Conservation (phyloP, 2,113 vertebrate species). For the Poeciliopsis retropinna region DNA sequence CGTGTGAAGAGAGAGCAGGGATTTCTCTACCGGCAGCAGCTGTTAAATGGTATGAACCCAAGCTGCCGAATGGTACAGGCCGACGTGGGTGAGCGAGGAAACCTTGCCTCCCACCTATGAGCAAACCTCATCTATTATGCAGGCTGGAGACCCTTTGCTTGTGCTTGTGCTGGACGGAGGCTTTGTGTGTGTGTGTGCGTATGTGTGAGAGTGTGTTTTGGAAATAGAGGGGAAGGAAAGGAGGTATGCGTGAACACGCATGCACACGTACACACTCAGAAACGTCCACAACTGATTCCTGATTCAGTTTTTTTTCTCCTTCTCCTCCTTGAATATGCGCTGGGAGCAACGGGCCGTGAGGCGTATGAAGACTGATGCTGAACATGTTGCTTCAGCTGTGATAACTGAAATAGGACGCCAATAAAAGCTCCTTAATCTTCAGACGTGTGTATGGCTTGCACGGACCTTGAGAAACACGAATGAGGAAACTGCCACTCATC, state of each 20-base stretch:
- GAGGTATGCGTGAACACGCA: conserved; percentile 6
- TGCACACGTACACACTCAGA: conserved; percentile 24
- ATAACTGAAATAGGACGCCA: conserved; percentile 27
- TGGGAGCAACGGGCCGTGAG: conserved; percentile 17
- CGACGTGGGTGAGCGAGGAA: conserved; percentile 9
- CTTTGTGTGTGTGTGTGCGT: conserved; percentile 43
- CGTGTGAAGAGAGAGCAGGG: conserved; percentile 67
- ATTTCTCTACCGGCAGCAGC: conserved; percentile 67
- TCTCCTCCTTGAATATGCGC: conserved; percentile 12
- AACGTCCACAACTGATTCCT: conserved; percentile 1
- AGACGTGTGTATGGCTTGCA: neutral
- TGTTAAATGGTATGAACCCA: conserved; percentile 63
- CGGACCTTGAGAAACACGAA: conserved; percentile 36
- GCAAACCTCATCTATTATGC: conserved; percentile 77
- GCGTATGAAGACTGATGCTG: conserved; percentile 10
- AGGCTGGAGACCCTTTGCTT: conserved; percentile 68
- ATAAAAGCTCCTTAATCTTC: conserved; percentile 5
- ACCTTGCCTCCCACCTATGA: conserved; percentile 66
- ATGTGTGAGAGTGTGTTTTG: conserved; percentile 33
- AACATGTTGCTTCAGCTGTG: conserved; percentile 42
- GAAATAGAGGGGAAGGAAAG: conserved; percentile 10
- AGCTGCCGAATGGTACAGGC: conserved; percentile 52
- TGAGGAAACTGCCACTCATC: conserved; percentile 5
- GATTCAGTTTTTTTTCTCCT: conserved; percentile 38
- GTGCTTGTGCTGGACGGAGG: conserved; percentile 53